Percentiles rank a stretch among this genome's conserved stretches.
phyloP scores from a whole-genome alignment of 2,797 vertebrate species.

The Cryptoprocta ferox region DNA sequence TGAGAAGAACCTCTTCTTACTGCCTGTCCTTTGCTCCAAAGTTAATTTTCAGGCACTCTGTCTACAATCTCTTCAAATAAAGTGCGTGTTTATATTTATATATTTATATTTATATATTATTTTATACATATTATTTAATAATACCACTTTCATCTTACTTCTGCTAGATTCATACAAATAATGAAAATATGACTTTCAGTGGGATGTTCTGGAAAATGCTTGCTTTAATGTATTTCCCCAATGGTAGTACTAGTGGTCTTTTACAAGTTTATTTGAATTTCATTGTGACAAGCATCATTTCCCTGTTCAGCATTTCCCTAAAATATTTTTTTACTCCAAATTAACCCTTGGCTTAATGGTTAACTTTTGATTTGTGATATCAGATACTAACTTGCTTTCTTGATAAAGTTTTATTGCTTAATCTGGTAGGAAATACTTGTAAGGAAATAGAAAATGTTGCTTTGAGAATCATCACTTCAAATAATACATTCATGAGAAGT shows the following conservation, averaged over 20 bases:
- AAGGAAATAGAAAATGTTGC: slow-evolving; percentile 5
- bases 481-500: background rate
- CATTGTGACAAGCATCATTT: background rate
- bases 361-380: background rate
- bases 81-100: background rate
- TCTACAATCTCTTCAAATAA: background rate
- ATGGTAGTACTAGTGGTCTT: background rate
- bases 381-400: background rate
- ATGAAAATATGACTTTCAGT: background rate
- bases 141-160: background rate
- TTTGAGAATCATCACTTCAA: slow-evolving; percentile 35
- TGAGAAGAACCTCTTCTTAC: background rate
- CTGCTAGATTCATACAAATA: background rate
- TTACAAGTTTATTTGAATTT: background rate
- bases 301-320: background rate
- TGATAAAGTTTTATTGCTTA: background rate
- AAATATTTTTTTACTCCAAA: background rate
- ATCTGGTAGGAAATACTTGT: background rate
- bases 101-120: background rate
- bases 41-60: background rate
- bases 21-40: background rate
- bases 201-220: background rate
- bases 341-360: background rate
- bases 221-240: background rate
- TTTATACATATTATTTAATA: background rate